Conservation (phyloP, 2,113 vertebrate species). For the Erythrocercus mccallii region DNA sequence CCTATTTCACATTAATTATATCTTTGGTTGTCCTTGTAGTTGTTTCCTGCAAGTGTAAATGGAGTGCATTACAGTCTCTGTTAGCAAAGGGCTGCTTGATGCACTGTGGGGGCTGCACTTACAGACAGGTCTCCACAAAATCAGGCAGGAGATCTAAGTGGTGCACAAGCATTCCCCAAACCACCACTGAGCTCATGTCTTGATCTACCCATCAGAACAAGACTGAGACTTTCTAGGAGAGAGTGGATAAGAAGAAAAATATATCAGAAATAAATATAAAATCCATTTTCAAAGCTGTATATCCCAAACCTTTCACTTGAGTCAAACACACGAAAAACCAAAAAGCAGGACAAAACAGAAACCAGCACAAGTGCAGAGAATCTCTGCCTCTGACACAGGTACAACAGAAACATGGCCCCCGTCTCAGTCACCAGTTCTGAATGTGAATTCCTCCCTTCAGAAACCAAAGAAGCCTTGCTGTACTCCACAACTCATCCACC, state of each 20-base stretch:
- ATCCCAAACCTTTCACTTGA: background rate
- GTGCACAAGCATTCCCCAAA: background rate
- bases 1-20: background rate
- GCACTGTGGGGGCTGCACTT: background rate
- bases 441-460: background rate
- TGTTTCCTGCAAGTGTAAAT: background rate
- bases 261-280: background rate
- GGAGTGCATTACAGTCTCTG: background rate
- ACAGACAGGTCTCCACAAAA: background rate
- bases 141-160: background rate
- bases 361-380: background rate
- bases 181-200: background rate
- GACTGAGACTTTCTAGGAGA: background rate
- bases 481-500: background rate
- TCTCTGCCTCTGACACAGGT: background rate
- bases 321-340: background rate
- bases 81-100: background rate
- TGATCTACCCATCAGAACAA: background rate
- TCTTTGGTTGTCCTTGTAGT: background rate
- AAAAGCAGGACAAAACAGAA: background rate
- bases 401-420: background rate
- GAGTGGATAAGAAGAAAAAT: background rate
- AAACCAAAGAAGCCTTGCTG: background rate
- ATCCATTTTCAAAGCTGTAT: background rate
- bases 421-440: background rate